Evolutionary conservation across 2,797 vertebrate species (phyloP).

Genomic region (Phalloptychus januarius): DNA sequence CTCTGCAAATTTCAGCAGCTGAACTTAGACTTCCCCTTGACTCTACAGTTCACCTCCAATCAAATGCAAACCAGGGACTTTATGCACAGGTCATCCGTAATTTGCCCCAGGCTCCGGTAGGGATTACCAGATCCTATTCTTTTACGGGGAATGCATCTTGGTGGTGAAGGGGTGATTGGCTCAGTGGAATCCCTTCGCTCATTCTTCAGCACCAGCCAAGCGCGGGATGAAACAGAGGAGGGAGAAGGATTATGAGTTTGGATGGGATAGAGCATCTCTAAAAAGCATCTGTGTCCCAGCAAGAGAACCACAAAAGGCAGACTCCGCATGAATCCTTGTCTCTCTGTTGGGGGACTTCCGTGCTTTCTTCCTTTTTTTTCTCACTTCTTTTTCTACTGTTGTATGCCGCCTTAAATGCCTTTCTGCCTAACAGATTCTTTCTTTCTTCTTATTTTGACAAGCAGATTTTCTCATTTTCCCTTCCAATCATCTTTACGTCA

Average conservation of each 20-base stretch:
- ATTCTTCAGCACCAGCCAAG: slow-evolving; percentile 57
- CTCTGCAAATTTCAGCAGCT: slow-evolving; percentile 33
- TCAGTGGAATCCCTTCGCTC: slow-evolving; percentile 50
- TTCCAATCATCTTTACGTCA: slow-evolving; percentile 53
- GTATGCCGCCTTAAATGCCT: slow-evolving; percentile 14
- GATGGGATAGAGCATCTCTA: slow-evolving; percentile 63
- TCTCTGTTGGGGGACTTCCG: slow-evolving; percentile 45
- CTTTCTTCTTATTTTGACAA: slow-evolving; percentile 36
- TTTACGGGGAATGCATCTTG: slow-evolving; percentile 46
- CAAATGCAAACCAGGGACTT: slow-evolving; percentile 50
- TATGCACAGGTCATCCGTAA: slow-evolving; percentile 56
- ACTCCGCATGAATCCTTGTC: slow-evolving; percentile 53
- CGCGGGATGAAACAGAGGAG: slow-evolving; percentile 62
- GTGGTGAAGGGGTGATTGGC: slow-evolving; percentile 54
- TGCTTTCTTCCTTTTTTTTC: slow-evolving; percentile 57
- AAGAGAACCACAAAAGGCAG: slow-evolving; percentile 63
- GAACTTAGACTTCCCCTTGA: slow-evolving; percentile 50
- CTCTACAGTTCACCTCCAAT: slow-evolving; percentile 35
- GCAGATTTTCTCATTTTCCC: slow-evolving; percentile 54
- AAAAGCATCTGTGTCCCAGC: slow-evolving; percentile 66
- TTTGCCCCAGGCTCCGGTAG: slow-evolving; percentile 35
- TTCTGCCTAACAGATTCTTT: slow-evolving; percentile 33
- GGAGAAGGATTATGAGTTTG: slow-evolving; percentile 53
- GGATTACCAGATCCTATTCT: slow-evolving; percentile 61
- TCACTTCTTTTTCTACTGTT: slow-evolving; percentile 37